Base-by-base conservation (phyloP, 2,113 vertebrate genomes). In the Morone saxatilis region DNA sequence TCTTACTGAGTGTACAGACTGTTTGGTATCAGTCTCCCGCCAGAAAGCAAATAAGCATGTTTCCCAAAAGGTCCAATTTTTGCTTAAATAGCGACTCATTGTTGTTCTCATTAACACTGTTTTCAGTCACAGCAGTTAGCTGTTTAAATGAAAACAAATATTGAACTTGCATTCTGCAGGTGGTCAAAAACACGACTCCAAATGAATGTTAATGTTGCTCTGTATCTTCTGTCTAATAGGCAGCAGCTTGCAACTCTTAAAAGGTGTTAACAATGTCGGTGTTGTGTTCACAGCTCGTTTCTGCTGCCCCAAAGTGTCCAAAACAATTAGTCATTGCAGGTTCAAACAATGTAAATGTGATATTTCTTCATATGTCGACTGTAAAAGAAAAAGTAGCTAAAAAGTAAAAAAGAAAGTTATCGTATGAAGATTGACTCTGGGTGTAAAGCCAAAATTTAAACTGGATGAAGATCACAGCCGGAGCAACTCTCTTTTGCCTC, bases 401-500 rank as follows among this genome's bases (percentile, higher is more conserved):
- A 71, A 51, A 7, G 43, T 69, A 68, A 81, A 86, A 65, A 1
- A 8, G 0, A n/a, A 40, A 40, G 3, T 22, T 6, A 25, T 47
- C 8, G 0, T 48, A 7, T 7, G 5, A 41, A 56, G 53, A 57
- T 41, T n/a, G 11, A 53, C 8, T 59, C 20, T 71, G n/a, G 47
- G 14, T 57, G 54, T 50, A 9, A 54, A 72, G 14, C 38, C 0
- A 73, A 80, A 71, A 71, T 20, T 68, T 69, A 7, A 66, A n/a
- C 51, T 78, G 76, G 77, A 81, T 79, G 77, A 71, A 84, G 88
- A 76, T 82, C 80, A 85, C 68, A 86, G 74, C 31, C 47, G 19
- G 13, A 69, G 48, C 0, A 47, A 36, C 56, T 80, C 45, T 84
- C 54, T 57, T 11, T 41, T 75, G 25, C 4, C n/a, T 51, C 14